phyloP scores from a whole-genome alignment of 2,797 vertebrate species.

The Carapus acus region DNA sequence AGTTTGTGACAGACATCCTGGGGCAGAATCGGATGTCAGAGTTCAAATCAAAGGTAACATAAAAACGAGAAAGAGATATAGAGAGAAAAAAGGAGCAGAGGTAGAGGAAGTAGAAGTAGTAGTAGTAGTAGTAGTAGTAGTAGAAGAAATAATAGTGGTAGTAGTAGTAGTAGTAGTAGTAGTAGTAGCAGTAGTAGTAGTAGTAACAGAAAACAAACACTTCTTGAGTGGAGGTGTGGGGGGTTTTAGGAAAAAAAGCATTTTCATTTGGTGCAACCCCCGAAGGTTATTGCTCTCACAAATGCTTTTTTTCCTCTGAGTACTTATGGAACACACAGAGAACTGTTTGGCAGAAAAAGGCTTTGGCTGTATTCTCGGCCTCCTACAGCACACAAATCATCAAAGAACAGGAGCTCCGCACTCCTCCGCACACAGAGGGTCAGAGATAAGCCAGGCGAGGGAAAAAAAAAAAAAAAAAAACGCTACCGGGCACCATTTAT shows the following conservation, averaged over 20 bases:
- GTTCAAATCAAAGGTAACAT: slow-evolving; percentile 74
- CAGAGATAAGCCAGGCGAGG: slow-evolving; percentile 28
- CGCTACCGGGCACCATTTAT: too few species aligned
- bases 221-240: slow-evolving; percentile 77
- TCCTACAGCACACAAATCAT: slow-evolving; percentile 35
- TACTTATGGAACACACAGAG: slow-evolving; percentile 82
- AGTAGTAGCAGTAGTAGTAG: slow-evolving; percentile 62
- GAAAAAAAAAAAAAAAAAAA: slow-evolving; percentile 20
- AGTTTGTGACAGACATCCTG: slow-evolving; percentile 86
- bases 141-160: too few species aligned
- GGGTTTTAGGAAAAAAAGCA: slow-evolving; percentile 77
- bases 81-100: slow-evolving; percentile 5
- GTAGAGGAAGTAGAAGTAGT: too few species aligned
- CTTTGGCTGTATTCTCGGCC: slow-evolving; percentile 46
- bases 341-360: slow-evolving; percentile 78
- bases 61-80: slow-evolving; percentile 32
- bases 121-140: too few species aligned
- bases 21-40: slow-evolving; percentile 81
- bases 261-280: slow-evolving; percentile 78
- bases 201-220: slow-evolving; percentile 71
- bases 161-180: too few species aligned
- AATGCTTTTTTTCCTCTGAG: slow-evolving; percentile 81
- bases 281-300: slow-evolving; percentile 77
- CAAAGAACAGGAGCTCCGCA: slow-evolving; percentile 22
- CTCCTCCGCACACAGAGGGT: slow-evolving; percentile 27